A percentile compares a stretch with the other conserved stretches of the same genome.
phyloP scores from a whole-genome alignment of 2,113 vertebrate species.

The Carollia perspicillata region DNA sequence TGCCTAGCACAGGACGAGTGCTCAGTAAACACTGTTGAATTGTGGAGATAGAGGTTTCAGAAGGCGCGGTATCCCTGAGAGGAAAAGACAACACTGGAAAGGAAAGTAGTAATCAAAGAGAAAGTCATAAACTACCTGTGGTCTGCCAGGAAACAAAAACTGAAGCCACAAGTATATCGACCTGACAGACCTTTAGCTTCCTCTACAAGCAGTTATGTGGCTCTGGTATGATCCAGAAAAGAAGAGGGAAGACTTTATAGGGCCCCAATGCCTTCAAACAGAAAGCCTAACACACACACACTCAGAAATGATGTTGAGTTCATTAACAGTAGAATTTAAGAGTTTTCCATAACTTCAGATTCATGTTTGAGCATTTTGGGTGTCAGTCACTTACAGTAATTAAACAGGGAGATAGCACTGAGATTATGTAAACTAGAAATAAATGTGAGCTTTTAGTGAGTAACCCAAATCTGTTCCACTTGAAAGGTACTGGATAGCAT shows the following conservation, averaged over 20 bases:
- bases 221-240: neutral
- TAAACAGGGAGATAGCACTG: slow-evolving; percentile 30
- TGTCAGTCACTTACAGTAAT: slow-evolving; percentile 57
- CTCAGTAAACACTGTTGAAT: neutral
- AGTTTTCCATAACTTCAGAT: slow-evolving; percentile 27
- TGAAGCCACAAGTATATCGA: neutral
- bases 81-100: neutral
- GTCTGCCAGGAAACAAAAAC: neutral
- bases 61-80: neutral
- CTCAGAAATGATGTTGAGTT: slow-evolving; percentile 14
- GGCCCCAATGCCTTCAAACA: neutral
- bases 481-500: slow-evolving; percentile 10
- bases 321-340: slow-evolving; percentile 23
- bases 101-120: neutral
- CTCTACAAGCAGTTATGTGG: neutral
- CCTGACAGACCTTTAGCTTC: neutral
- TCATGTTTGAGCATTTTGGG: slow-evolving; percentile 9
- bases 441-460: neutral
- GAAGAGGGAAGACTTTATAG: neutral
- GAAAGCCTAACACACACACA: neutral
- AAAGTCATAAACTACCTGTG: neutral
- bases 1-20: neutral
- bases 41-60: neutral
- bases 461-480: slow-evolving; percentile 24
- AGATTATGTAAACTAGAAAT: slow-evolving; percentile 47